Percentiles rank a stretch among this genome's conserved stretches.
These are phyloP conservation scores for Sorex maritimensis DNA, from an alignment of 2,797 vertebrate genomes.

Conservation along the genomic window DNA sequence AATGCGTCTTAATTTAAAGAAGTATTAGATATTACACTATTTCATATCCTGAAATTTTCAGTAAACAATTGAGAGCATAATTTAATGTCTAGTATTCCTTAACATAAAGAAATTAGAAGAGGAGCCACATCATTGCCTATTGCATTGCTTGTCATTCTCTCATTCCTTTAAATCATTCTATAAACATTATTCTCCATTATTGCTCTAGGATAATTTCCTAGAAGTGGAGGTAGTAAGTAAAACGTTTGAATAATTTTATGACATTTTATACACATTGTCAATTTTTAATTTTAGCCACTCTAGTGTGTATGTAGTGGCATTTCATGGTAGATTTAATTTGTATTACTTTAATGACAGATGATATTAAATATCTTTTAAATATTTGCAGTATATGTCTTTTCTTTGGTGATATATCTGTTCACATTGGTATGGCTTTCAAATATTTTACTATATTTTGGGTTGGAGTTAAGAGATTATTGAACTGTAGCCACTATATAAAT, in stretches of 20 bases:
- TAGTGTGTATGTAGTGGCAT: not conserved
- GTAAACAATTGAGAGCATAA: not conserved
- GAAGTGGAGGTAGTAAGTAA: not conserved
- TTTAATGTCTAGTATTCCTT: not conserved
- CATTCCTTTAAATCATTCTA: no score
- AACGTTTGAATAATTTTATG: not conserved
- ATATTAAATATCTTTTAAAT: not conserved
- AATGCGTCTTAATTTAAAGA: not conserved
- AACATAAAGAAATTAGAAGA: not conserved
- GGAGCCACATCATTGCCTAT: no score
- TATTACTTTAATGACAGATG: not conserved
- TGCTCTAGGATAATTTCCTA: not conserved
- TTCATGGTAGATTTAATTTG: not conserved
- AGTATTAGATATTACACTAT: not conserved
- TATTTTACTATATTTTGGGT: not conserved
- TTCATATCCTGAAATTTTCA: not conserved
- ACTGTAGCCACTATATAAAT: no score
- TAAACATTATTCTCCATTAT: not conserved
- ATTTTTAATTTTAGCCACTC: not conserved
- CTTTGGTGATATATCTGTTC: not conserved
- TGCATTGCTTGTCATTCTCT: not conserved
- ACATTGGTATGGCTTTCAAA: not conserved
- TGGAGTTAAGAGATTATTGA: no score
- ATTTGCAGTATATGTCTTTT: not conserved
- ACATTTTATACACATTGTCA: not conserved